phyloP scores from a whole-genome alignment of 2,888 invertebrate species.

The Drosophila sordidula region DNA sequence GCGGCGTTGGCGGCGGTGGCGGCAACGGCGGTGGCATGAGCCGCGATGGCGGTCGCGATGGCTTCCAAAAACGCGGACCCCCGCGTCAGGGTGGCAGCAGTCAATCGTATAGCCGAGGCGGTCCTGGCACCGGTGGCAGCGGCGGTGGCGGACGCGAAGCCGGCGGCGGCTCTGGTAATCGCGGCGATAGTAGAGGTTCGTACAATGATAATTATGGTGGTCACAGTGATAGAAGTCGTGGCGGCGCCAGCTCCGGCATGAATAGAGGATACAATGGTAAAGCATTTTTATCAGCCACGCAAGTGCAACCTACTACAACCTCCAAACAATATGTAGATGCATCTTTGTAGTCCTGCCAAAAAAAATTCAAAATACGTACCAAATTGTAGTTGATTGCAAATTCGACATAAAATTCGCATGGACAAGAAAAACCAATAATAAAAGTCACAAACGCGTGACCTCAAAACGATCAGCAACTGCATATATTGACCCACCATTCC shows the following conservation, averaged over 20 bases:
- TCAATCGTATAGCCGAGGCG: constrained; percentile 69
- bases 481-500: constrained; percentile 5
- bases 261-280: constrained; percentile 86
- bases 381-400: constrained; percentile 43
- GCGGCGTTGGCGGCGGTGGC: constrained; percentile 64
- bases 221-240: constrained; percentile 85
- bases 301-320: constrained; percentile 48
- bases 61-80: constrained; percentile 85
- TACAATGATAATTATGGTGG: constrained; percentile 86
- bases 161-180: constrained; percentile 79
- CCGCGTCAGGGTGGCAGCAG: constrained; percentile 85
- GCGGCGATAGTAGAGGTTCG: constrained; percentile 84
- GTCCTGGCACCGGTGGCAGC: constrained; percentile 66
- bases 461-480: constrained; percentile 15
- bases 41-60: constrained; percentile 83
- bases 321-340: constrained; percentile 68
- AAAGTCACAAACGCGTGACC: constrained; percentile 5
- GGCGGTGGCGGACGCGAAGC: constrained; percentile 68
- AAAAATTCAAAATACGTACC: constrained; percentile 5
- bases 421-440: constrained; percentile 30
- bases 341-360: constrained; percentile 65
- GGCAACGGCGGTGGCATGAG: constrained; percentile 56
- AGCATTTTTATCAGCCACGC: constrained; percentile 72
- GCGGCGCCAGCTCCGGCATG: constrained; percentile 85
- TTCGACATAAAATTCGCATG: constrained; percentile 32